phyloP scores from a whole-genome alignment of 53 echinoderm and acorn worm species.

The Temnopleurus reevesii region DNA sequence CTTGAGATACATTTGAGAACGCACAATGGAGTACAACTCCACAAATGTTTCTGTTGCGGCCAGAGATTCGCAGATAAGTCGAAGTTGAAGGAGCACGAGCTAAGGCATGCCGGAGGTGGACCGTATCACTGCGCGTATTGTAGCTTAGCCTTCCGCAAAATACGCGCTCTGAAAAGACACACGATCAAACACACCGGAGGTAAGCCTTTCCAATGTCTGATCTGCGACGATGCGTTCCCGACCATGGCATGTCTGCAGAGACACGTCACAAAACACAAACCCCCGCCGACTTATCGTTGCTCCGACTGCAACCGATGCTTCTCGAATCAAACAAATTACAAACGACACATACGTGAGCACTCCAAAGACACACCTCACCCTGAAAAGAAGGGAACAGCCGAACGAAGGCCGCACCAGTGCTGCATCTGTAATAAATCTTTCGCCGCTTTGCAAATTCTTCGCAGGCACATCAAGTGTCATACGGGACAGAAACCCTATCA shows the following conservation, averaged over 20 bases:
- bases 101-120: background rate
- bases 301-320: no score
- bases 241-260: background rate
- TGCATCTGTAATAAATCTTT: no score
- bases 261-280: no score
- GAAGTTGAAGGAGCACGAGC: background rate
- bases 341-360: no score
- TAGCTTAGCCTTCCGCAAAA: background rate
- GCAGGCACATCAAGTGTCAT: background rate
- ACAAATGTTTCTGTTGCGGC: background rate
- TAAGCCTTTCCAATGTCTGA: background rate
- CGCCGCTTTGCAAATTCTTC: no score
- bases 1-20: background rate
- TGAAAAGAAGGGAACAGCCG: no score
- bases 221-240: background rate
- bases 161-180: background rate
- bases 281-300: no score
- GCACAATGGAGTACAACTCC: background rate
- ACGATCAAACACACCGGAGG: background rate
- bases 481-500: background rate
- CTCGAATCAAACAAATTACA: no score
- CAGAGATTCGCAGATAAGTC: background rate
- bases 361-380: no score
- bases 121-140: background rate
- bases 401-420: no score